Percentiles rank a stretch among this genome's conserved stretches.
These are phyloP conservation scores for Catharus minimus DNA, from an alignment of 2,113 vertebrate species.

Conservation along the genomic window DNA sequence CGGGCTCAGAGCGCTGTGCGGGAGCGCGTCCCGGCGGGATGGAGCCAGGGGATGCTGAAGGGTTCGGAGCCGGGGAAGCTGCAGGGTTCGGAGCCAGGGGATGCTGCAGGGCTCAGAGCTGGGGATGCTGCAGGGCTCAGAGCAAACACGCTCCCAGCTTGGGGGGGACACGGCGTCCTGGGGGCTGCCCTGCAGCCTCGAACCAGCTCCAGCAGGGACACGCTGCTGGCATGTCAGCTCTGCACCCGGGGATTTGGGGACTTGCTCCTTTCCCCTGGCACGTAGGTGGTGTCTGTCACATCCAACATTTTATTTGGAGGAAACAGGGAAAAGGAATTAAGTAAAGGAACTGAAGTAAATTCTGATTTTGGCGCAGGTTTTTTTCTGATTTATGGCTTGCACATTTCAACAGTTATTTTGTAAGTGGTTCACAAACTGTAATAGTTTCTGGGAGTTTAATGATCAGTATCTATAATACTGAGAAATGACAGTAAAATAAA, in stretches of 20 bases:
- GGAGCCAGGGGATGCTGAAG: not conserved
- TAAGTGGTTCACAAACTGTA: not conserved
- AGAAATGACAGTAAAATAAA: slow-evolving; percentile 1
- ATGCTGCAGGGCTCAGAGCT: no score
- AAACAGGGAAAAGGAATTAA: not conserved
- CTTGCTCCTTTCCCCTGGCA: not conserved
- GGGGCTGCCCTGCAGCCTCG: not conserved
- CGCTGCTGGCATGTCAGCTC: not conserved
- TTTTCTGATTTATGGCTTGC: not conserved
- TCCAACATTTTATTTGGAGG: not conserved
- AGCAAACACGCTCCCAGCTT: slow-evolving; percentile 21
- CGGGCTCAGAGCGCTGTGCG: not conserved
- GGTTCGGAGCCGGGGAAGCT: slow-evolving; percentile 3
- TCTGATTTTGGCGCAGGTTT: not conserved
- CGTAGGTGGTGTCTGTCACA: not conserved
- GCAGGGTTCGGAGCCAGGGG: no score
- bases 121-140: slow-evolving; percentile 37
- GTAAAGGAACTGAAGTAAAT: not conserved
- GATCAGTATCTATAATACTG: not conserved
- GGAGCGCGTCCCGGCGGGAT: not conserved
- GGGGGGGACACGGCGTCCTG: not conserved
- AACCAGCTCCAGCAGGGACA: not conserved
- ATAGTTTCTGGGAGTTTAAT: not conserved
- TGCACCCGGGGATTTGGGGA: not conserved
- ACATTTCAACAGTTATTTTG: not conserved